Percentiles rank a stretch among this genome's conserved stretches.
phyloP scores from a whole-genome alignment of 1,140 invertebrate species.

The Paramacrobiotus metropolitanus region DNA sequence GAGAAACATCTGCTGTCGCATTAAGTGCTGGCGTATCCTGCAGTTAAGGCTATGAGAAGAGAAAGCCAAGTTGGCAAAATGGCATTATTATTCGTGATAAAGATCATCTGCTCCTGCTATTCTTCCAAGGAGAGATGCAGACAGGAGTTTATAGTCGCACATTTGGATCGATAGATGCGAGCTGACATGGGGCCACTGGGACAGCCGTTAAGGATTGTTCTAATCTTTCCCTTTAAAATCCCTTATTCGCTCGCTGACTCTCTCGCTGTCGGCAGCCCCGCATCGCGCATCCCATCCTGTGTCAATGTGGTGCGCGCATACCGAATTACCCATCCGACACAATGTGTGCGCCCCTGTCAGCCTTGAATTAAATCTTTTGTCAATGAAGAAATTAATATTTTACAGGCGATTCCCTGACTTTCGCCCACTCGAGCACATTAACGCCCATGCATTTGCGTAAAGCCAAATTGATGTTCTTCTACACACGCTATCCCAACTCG shows the following conservation, averaged over 20 bases:
- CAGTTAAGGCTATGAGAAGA: background rate
- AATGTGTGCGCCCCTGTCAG: no score
- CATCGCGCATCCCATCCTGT: no score
- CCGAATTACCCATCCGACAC: no score
- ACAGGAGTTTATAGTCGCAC: no score
- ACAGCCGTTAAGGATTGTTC: no score
- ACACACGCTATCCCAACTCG: slow-evolving; percentile 92
- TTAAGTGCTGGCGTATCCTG: background rate
- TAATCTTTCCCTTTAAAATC: no score
- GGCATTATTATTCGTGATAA: background rate
- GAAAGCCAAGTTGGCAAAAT: background rate
- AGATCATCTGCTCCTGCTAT: background rate
- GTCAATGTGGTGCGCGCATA: no score
- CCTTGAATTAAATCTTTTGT: background rate
- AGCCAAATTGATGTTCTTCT: slow-evolving; percentile 99
- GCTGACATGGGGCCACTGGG: no score
- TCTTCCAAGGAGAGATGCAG: no score
- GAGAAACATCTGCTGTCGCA: background rate
- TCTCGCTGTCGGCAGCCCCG: no score
- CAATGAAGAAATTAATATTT: background rate
- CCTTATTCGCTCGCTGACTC: no score
- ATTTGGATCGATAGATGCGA: no score
- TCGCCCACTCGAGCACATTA: slow-evolving; percentile 68
- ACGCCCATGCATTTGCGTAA: slow-evolving; percentile 99
- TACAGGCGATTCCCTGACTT: slow-evolving; percentile 23